phyloP scores from a whole-genome alignment of 1,140 invertebrate genomes.

The Caenorhabditis elegans region WBcel235 BX284606.5:3829501-3830000 shows the following conservation, averaged over 20 bases:
- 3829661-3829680: neutral
- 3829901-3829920: neutral
- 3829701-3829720: neutral
- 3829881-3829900: neutral
- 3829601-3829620: neutral
- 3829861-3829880: neutral
- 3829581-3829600: neutral
- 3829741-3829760: neutral
- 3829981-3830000: neutral
- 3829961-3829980: neutral
- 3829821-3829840: neutral
- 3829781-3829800: neutral
- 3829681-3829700: too few relatives aligned
- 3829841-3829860: conserved; percentile 6
- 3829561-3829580: conserved; percentile 6
- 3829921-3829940: neutral
- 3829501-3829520: conserved; percentile 20
- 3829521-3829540: neutral
- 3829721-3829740: neutral
- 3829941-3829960: too few relatives aligned
- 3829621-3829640: too few relatives aligned
- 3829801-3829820: conserved; percentile 5
- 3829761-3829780: neutral
- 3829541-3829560: neutral
- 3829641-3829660: neutral